Evolutionary conservation across 1,140 invertebrate species (phyloP).

Genomic region (Diorhabda carinulata): DNA sequence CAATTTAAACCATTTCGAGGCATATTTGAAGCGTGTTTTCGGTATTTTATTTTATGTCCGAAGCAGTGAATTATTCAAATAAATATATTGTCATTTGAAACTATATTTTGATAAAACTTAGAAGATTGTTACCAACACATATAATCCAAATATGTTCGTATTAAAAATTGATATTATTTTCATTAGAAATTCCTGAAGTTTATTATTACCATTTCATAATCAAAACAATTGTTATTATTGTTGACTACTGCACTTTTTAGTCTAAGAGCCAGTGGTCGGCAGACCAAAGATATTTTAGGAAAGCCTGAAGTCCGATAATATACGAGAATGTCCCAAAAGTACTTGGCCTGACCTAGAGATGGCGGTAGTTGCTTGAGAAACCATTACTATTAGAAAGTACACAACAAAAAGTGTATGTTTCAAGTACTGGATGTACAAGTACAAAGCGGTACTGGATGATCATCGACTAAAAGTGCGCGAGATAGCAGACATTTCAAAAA

Average conservation of each 20-base stretch:
- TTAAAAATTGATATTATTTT: constrained; percentile 33
- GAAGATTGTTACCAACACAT: constrained; percentile 26
- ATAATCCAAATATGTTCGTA: constrained; percentile 24
- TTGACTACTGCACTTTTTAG: not conserved
- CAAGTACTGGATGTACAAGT: no score
- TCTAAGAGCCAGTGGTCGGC: not conserved
- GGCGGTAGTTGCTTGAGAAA: no score
- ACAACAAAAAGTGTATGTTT: no score
- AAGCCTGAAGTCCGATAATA: no score
- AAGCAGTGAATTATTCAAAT: constrained; percentile 34
- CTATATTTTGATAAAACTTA: constrained; percentile 40
- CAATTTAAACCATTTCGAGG: constrained; percentile 28
- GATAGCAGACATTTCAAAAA: no score
- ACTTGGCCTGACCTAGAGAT: no score
- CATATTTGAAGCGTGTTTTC: constrained; percentile 34
- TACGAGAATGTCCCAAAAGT: no score
- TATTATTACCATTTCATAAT: not conserved
- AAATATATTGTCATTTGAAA: constrained; percentile 32
- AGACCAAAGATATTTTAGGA: no score
- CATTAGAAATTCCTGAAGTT: constrained; percentile 16
- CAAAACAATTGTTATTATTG: constrained; percentile 10
- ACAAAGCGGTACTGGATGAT: no score
- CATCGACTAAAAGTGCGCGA: no score
- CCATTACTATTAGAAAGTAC: no score
- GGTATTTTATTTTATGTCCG: constrained; percentile 42